Percentiles rank a stretch among this genome's conserved stretches.
phyloP scores from a whole-genome alignment of 2,797 vertebrate genomes.

The Selene dorsalis region DNA sequence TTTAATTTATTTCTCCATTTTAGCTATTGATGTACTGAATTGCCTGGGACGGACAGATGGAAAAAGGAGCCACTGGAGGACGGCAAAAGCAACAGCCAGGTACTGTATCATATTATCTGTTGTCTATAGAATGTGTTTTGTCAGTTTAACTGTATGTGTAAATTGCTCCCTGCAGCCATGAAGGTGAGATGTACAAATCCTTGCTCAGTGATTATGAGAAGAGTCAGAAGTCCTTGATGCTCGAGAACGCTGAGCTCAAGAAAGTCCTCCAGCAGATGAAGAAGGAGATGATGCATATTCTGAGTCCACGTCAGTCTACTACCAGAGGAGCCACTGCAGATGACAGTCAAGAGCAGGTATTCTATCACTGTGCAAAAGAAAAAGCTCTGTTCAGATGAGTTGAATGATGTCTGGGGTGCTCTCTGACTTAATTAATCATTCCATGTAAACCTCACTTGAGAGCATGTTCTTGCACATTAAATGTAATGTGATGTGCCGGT shows the following conservation, averaged over 20 bases:
- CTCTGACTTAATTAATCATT: neutral
- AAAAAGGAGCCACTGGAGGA: constrained; percentile 95
- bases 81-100: constrained; percentile 91
- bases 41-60: constrained; percentile 94
- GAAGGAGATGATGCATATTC: constrained; percentile 94
- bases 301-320: constrained; percentile 87
- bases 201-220: constrained; percentile 92
- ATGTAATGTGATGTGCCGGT: neutral
- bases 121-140: neutral
- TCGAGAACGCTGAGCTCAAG: constrained; percentile 96
- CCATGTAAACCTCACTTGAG: neutral
- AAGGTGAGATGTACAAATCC: constrained; percentile 95
- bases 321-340: constrained; percentile 84
- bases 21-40: constrained; percentile 95
- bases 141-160: constrained; percentile 8
- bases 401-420: neutral
- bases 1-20: constrained; percentile 2
- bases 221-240: constrained; percentile 89
- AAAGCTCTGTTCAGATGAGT: neutral
- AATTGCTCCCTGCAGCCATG: constrained; percentile 84
- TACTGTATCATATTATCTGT: constrained; percentile 51
- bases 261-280: constrained; percentile 99
- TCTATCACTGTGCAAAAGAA: neutral
- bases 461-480: neutral
- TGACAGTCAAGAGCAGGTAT: constrained; percentile 87